Percentiles rank a stretch among this genome's conserved stretches.
Conservation (phyloP, 2,113 vertebrate genomes). For the Labeo catla region DNA sequence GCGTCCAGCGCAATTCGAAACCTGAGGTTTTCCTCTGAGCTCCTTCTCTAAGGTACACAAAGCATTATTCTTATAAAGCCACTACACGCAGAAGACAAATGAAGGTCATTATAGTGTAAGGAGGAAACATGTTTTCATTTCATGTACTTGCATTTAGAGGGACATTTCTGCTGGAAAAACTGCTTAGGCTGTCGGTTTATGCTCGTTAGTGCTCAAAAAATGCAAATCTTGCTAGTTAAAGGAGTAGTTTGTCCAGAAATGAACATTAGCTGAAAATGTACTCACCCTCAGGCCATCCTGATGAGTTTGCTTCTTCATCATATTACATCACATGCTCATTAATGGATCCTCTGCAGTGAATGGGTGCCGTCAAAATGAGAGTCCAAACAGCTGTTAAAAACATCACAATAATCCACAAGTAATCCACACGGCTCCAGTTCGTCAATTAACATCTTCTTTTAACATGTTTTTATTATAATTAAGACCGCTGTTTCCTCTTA, state of each 20-base stretch:
- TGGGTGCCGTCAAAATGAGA: neutral
- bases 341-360: neutral
- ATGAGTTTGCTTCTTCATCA: neutral
- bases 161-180: neutral
- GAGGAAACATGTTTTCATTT: neutral
- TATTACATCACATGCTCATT: neutral
- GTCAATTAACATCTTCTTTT: too few relatives aligned
- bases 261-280: neutral
- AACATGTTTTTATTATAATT: neutral
- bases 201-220: neutral
- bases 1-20: constrained; percentile 51
- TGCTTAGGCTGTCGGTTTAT: neutral
- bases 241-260: neutral
- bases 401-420: neutral
- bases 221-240: neutral
- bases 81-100: constrained; percentile 54
- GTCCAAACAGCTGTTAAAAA: neutral
- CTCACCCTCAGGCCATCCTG: neutral
- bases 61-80: constrained; percentile 51
- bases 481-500: too few relatives aligned
- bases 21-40: constrained; percentile 35
- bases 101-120: constrained; percentile 50
- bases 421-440: neutral
- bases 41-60: constrained; percentile 48
- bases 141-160: neutral